These are phyloP conservation scores for Sarcophaga peregrina DNA, from an alignment of 1,140 invertebrate genomes.

Conservation along the genomic window DNA sequence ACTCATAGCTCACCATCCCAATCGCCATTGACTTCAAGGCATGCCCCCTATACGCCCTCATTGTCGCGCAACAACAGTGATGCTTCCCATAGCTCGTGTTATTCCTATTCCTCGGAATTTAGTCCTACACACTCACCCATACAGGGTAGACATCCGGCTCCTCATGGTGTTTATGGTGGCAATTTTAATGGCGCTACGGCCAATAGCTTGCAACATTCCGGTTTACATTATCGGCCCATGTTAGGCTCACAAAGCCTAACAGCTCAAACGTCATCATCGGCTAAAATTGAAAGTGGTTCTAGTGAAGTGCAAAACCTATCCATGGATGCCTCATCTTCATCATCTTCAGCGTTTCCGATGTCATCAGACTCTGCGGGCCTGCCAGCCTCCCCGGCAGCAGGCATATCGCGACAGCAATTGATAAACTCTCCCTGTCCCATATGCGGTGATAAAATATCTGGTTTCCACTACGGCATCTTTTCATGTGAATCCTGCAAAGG, in stretches of 20 bases:
- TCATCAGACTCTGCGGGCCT: constrained; percentile 31
- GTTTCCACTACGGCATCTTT: constrained; percentile 96
- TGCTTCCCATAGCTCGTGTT: constrained; percentile 85
- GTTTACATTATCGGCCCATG: constrained; percentile 66
- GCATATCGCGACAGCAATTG: constrained; percentile 87
- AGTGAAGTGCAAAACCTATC: constrained; percentile 60
- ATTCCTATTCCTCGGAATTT: constrained; percentile 80
- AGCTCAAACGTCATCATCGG: neutral
- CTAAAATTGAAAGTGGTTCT: constrained; percentile 45
- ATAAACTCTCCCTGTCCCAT: constrained; percentile 90
- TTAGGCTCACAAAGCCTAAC: constrained; percentile 49
- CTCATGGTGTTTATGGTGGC: constrained; percentile 49
- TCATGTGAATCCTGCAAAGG: constrained; percentile 98
- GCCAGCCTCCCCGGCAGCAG: constrained; percentile 69
- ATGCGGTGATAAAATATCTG: constrained; percentile 94
- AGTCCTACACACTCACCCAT: constrained; percentile 89
- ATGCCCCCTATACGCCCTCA: constrained; percentile 81
- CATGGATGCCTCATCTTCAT: constrained; percentile 48
- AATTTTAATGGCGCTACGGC: constrained; percentile 61
- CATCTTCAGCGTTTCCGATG: constrained; percentile 42
- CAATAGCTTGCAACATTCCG: constrained; percentile 68
- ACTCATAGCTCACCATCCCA: constrained; percentile 83
- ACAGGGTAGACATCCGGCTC: constrained; percentile 70
- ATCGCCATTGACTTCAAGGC: constrained; percentile 84
- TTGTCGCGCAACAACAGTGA: constrained; percentile 90